Percentiles rank a stretch among this genome's conserved stretches.
These are phyloP conservation scores for Coelinius sp. DNA, from an alignment of 2,888 invertebrate species.

Conservation along the genomic window DNA sequence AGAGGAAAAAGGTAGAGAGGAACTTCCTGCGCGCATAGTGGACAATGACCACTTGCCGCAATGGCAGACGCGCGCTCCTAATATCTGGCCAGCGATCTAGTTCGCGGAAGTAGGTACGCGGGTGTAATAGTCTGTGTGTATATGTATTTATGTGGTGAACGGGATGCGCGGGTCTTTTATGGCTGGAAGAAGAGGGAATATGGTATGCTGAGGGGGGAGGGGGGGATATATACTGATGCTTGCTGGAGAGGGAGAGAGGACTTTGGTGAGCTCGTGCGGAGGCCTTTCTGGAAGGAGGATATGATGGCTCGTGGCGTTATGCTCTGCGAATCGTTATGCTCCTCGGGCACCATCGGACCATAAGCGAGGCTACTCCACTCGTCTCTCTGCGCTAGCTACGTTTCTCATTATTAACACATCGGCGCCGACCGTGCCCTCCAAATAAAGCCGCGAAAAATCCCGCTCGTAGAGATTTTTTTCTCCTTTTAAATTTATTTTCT, in stretches of 20 bases:
- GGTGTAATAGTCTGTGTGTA: conserved; percentile 28
- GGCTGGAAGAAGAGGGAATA: conserved; percentile 22
- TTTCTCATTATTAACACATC: conserved; percentile 68
- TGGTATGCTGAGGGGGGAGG: background rate
- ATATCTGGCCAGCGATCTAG: conserved; percentile 65
- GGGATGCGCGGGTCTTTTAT: conserved; percentile 24
- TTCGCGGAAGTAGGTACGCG: conserved; percentile 63
- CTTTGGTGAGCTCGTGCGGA: conserved; percentile 46
- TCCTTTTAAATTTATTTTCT: conserved; percentile 2
- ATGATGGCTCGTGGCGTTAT: conserved; percentile 70
- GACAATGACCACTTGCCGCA: conserved; percentile 67
- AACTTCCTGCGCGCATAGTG: conserved; percentile 55
- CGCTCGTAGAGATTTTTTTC: conserved; percentile 5
- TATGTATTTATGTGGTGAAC: conserved; percentile 9
- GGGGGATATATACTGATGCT: background rate
- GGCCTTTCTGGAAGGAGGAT: conserved; percentile 66
- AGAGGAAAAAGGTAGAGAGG: conserved; percentile 27
- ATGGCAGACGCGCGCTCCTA: conserved; percentile 58
- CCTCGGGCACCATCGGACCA: conserved; percentile 69
- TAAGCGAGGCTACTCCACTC: conserved; percentile 66
- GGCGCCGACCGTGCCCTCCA: conserved; percentile 60
- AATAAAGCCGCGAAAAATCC: conserved; percentile 48
- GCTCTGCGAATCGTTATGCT: conserved; percentile 69
- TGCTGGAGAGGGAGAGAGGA: conserved; percentile 35
- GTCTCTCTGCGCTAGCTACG: conserved; percentile 53